These are phyloP conservation scores for Meloidogyne hapla DNA, from an alignment of 1,140 invertebrate species.

Conservation along the genomic window DNA sequence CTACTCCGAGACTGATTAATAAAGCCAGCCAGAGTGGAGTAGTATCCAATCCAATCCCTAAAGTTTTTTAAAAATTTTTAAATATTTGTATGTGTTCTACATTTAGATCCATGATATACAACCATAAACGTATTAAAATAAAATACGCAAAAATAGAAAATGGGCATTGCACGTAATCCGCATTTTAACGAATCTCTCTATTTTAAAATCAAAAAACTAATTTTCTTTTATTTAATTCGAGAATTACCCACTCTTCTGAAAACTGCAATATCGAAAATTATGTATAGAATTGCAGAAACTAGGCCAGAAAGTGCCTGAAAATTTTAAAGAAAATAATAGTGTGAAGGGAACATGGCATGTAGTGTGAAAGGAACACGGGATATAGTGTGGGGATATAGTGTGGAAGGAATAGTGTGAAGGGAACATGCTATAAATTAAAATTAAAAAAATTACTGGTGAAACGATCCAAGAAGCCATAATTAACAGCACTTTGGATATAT, in stretches of 20 bases:
- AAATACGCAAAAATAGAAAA: conserved; percentile 88
- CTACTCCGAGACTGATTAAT: conserved; percentile 22
- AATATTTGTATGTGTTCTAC: conserved; percentile 2
- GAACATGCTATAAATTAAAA: neutral
- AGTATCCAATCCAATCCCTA: conserved; percentile 41
- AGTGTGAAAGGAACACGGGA: no score
- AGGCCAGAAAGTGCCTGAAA: conserved; percentile 31
- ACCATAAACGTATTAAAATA: conserved; percentile 87
- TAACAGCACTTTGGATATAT: conserved; percentile 58
- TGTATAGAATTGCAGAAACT: conserved; percentile 36
- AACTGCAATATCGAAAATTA: conserved; percentile 37
- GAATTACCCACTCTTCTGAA: conserved; percentile 26
- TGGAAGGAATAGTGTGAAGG: no score
- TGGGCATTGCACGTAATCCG: conserved; percentile 79
- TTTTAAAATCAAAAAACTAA: neutral
- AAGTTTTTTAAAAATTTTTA: neutral
- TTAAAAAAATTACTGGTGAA: conserved; percentile 26
- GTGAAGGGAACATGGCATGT: no score
- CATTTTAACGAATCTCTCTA: conserved; percentile 74
- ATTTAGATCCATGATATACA: conserved; percentile 80
- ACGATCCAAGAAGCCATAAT: conserved; percentile 40
- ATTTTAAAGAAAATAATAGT: neutral
- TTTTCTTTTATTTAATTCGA: neutral
- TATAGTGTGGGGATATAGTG: neutral
- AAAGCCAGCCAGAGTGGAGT: conserved; percentile 30